Evolutionary conservation across 2,113 vertebrate species (phyloP).

Genomic region (Eulemur macaco): DNA sequence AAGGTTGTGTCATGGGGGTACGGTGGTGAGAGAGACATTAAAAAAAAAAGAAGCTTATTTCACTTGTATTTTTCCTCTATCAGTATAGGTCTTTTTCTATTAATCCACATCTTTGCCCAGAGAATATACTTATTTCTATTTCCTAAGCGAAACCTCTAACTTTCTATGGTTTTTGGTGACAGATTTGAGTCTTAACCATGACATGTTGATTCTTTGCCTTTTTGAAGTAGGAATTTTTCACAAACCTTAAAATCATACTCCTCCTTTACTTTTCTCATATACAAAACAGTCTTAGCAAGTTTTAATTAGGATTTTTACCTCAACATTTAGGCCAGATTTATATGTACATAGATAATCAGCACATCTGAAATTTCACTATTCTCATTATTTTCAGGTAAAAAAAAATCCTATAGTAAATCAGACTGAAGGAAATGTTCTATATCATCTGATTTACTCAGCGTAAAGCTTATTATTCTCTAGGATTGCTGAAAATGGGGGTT

Average conservation of each 20-base stretch:
- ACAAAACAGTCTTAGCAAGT: neutral
- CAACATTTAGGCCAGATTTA: neutral
- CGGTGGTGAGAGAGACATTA: neutral
- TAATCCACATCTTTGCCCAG: slow-evolving; percentile 5
- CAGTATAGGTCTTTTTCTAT: neutral
- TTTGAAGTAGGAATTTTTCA: neutral
- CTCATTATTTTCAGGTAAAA: slow-evolving; percentile 14
- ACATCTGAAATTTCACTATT: slow-evolving; percentile 4
- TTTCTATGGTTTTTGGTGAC: slow-evolving; percentile 35
- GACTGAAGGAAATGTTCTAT: slow-evolving; percentile 36
- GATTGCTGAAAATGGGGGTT: neutral
- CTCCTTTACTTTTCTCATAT: neutral
- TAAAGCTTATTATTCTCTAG: slow-evolving; percentile 17
- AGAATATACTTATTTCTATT: slow-evolving; percentile 27
- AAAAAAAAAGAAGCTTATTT: neutral
- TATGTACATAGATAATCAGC: neutral
- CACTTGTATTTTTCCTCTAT: neutral
- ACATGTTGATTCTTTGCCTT: neutral
- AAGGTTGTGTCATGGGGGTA: neutral
- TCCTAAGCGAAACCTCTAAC: neutral
- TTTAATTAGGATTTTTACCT: neutral
- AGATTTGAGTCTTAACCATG: neutral
- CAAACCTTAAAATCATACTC: slow-evolving; percentile 40
- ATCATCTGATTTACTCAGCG: neutral
- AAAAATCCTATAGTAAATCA: neutral